Evolutionary conservation across 2,113 vertebrate genomes (phyloP).

Genomic region (Mus spicilegus): DNA sequence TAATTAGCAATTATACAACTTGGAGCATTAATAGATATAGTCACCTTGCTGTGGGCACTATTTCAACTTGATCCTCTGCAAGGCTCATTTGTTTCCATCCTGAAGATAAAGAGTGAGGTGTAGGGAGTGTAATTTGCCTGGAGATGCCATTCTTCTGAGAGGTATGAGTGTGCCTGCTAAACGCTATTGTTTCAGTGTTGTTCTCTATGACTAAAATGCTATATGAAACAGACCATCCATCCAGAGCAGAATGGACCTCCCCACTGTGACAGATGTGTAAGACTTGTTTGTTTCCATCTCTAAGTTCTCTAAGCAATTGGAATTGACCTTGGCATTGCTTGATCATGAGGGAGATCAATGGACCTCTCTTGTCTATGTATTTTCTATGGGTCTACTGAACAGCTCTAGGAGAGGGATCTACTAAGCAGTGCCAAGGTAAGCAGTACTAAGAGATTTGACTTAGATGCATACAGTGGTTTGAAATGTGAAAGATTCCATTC

Average conservation of each 20-base stretch:
- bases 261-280: no score
- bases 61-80: not conserved
- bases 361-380: no score
- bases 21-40: no score
- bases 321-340: not conserved
- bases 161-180: no score
- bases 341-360: not conserved
- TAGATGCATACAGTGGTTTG: rapidly evolving
- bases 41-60: rapidly evolving
- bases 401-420: not conserved
- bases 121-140: not conserved
- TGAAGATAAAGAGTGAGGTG: not conserved
- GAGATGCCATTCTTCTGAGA: rapidly evolving
- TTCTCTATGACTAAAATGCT: rapidly evolving
- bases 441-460: not conserved
- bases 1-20: not conserved
- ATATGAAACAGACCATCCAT: not conserved
- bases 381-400: not conserved
- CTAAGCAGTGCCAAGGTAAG: not conserved
- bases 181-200: not conserved
- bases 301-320: not conserved
- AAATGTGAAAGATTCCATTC: no score
- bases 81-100: not conserved
- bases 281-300: not conserved
- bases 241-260: not conserved